Evolutionary conservation across 53 echinoderm and acorn worm species (phyloP), one percentile per base, ranked within the genome.

Genomic region (Mesocentrotus franciscanus): DNA sequence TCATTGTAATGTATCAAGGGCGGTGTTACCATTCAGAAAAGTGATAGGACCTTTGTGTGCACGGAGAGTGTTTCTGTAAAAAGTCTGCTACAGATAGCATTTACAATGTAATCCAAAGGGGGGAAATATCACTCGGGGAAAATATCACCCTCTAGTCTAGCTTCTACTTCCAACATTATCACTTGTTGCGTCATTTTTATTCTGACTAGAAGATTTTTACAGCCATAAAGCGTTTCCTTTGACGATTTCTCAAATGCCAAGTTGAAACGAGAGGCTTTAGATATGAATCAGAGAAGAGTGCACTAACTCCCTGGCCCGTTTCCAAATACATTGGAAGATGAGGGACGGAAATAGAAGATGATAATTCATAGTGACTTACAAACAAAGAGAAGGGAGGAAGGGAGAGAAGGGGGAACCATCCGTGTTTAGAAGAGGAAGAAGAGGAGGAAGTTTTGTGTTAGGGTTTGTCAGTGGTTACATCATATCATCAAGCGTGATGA

Each of bases 401-500:
- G 75, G 27, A 35, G 78, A 16, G 8, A 10, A 81, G 42, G 42
- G 42, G 42, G 81, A 81, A 42, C 42, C 9, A 20, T 39, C 42
- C 15, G 81, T 8, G 42, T 42, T 36, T 18, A 64, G 42, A 39
- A 81, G 42, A 81, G 18, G 81, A 81, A 81, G 81, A 81, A 81
- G 11, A 81, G 42, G 42, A 81, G 81, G 81, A 81, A 81, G 81
- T 18, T 39, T 81, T 81, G 42, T 81, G 81, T 81, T 81, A 36
- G 81, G 18, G 29, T 81, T 81, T 81, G 81, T 76, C 76, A 76
- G 30, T 76, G 76, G 76, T 81, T 81, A 39, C 81, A 81, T 81
- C 81, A 81, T 42, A 81, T 81, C 22, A 81, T 81, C 6, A 33
- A 22, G 4, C 8, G 8, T 42, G 81, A 81, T 81, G 42, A 81